Evolutionary conservation across 2,113 vertebrate species (phyloP).

Genomic region (Tringa solitaria): DNA sequence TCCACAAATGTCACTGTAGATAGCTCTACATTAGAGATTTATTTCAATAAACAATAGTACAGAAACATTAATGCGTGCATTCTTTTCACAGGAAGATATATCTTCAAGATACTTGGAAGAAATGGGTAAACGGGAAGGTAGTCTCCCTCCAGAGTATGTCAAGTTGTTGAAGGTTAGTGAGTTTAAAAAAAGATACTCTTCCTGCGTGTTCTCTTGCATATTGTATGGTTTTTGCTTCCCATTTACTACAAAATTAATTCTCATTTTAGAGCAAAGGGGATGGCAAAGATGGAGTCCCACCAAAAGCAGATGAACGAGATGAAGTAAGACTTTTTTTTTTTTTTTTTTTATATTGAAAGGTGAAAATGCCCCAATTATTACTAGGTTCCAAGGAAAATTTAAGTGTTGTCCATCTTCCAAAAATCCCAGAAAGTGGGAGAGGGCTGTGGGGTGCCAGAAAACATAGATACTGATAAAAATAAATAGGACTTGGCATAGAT

Average conservation of each 20-base stretch:
- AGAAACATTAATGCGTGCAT: neutral
- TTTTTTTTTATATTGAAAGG: neutral
- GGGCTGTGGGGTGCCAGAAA: neutral
- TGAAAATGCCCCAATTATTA: neutral
- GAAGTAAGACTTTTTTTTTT: constrained; percentile 49
- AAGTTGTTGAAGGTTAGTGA: constrained; percentile 73
- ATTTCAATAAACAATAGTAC: neutral
- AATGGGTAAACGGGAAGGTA: constrained; percentile 73
- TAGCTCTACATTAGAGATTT: neutral
- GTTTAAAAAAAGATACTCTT: neutral
- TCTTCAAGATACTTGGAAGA: constrained; percentile 69
- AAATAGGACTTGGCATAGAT: neutral
- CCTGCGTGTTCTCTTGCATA: neutral
- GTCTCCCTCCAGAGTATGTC: constrained; percentile 77
- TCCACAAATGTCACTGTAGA: neutral
- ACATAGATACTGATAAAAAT: neutral
- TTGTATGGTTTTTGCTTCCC: neutral
- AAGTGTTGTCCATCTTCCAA: neutral
- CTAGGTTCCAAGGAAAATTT: neutral
- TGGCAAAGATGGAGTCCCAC: constrained; percentile 16
- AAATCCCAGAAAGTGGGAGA: neutral
- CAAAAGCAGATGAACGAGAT: neutral
- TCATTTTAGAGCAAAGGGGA: constrained; percentile 70
- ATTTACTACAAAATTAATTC: constrained; percentile 16
- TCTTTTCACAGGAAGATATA: constrained; percentile 70